Conservation (phyloP, 2,888 invertebrate genomes). For the Harpagoxenus sublaevis region DNA sequence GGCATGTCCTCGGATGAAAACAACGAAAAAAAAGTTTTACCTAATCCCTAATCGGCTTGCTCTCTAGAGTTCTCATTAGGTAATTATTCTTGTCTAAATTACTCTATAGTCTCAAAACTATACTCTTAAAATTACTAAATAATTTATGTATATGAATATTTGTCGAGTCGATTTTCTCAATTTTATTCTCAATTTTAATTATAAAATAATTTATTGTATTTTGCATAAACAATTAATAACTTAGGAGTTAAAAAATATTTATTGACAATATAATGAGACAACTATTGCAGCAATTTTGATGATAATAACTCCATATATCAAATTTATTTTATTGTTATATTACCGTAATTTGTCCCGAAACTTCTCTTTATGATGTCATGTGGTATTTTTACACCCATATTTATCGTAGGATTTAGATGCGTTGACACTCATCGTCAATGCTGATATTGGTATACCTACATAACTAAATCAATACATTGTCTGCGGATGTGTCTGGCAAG, state of each 20-base stretch:
- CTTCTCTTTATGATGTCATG: neutral
- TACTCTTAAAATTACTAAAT: neutral
- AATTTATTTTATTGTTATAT: neutral
- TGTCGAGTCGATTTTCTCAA: neutral
- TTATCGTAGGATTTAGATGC: neutral
- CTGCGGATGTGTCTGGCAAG: conserved; percentile 46
- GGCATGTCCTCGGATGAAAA: neutral
- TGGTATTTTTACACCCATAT: neutral
- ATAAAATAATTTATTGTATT: neutral
- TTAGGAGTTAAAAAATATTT: neutral
- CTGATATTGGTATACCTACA: conserved; percentile 3
- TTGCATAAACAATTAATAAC: neutral
- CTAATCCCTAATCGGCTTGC: neutral
- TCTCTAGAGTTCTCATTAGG: neutral
- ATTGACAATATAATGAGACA: neutral
- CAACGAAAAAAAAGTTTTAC: neutral
- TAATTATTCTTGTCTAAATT: conserved; percentile 10
- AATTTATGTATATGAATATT: neutral
- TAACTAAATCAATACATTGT: conserved; percentile 34
- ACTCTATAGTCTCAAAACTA: too few relatives aligned
- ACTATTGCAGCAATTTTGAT: conserved; percentile 6
- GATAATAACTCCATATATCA: neutral
- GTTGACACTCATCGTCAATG: neutral
- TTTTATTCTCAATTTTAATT: neutral
- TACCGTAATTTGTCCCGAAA: conserved; percentile 3